Percentiles rank a stretch among this genome's conserved stretches.
Evolutionary conservation across 2,113 vertebrate species (phyloP).

Genomic region (Penelope pileata): DNA sequence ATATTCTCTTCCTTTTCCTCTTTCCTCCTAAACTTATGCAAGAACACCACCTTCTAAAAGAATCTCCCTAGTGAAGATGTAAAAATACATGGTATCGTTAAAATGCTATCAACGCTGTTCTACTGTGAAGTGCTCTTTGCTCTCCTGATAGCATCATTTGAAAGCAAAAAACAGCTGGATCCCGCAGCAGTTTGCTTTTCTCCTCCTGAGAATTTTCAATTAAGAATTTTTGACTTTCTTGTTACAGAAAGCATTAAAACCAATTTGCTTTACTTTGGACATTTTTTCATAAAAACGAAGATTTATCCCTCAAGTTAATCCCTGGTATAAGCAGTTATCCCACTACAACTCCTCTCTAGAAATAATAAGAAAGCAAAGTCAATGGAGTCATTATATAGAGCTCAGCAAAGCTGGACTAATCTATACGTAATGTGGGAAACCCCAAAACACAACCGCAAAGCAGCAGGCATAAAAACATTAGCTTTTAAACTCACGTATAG

Average conservation of each 20-base stretch:
- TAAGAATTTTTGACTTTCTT: not conserved
- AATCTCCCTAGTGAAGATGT: not conserved
- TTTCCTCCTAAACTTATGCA: not conserved
- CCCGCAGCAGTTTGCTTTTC: not conserved
- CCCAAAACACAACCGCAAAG: not conserved
- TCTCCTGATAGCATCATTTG: not conserved
- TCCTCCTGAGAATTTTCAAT: not conserved
- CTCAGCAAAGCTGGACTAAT: slow-evolving; percentile 15
- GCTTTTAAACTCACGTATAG: not conserved
- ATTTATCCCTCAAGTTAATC: slow-evolving; percentile 32
- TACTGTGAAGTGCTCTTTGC: not conserved
- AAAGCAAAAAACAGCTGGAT: slow-evolving; percentile 1
- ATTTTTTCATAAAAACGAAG: slow-evolving; percentile 10
- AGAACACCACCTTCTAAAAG: not conserved
- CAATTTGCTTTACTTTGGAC: not conserved
- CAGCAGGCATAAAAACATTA: slow-evolving; percentile 5
- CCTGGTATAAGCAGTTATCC: not conserved
- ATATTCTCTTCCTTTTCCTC: not conserved
- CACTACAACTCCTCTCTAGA: not conserved
- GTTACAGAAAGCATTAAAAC: not conserved
- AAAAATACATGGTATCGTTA: slow-evolving; percentile 21
- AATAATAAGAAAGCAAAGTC: slow-evolving; percentile 28
- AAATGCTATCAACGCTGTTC: not conserved
- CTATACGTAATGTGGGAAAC: slow-evolving; percentile 8
- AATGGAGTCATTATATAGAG: not conserved